Evolutionary conservation across 2,797 vertebrate genomes (phyloP).

Genomic region (Borostomias antarcticus): DNA sequence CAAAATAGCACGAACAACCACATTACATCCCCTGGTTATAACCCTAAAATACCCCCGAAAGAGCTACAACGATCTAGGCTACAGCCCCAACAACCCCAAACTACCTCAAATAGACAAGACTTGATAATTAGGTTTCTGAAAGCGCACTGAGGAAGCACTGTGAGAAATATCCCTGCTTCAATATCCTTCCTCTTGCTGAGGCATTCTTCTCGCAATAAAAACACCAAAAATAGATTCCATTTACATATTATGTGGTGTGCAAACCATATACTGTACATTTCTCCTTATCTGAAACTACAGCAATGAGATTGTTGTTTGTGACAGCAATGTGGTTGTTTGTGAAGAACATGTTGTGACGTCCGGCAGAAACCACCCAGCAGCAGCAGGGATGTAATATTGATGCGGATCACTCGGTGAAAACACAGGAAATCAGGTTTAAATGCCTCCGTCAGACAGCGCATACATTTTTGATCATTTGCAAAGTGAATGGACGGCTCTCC

Average conservation of each 20-base stretch:
- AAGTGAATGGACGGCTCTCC: constrained; percentile 55
- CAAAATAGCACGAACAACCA: too few species aligned
- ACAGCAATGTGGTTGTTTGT: constrained; percentile 56
- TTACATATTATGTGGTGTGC: too few species aligned
- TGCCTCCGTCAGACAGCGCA: constrained; percentile 66
- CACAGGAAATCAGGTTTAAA: constrained; percentile 72
- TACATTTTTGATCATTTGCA: constrained; percentile 73
- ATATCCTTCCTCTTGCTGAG: too few species aligned
- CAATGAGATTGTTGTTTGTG: constrained; percentile 59
- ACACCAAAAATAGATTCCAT: too few species aligned
- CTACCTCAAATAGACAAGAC: neutral
- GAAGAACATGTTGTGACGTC: constrained; percentile 50
- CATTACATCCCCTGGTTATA: too few species aligned
- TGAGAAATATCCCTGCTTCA: too few species aligned
- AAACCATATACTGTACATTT: too few species aligned
- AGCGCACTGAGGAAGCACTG: too few species aligned
- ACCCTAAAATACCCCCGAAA: neutral
- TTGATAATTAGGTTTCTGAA: too few species aligned
- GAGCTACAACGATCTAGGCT: neutral
- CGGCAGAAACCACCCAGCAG: constrained; percentile 46
- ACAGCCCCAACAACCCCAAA: neutral
- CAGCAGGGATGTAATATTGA: constrained; percentile 75
- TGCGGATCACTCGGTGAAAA: constrained; percentile 54
- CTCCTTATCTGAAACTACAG: too few species aligned
- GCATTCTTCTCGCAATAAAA: too few species aligned